A percentile compares a stretch with the other conserved stretches of the same genome.
phyloP scores from a whole-genome alignment of 2,888 invertebrate genomes.

The Hemicrepidius hirtus region DNA sequence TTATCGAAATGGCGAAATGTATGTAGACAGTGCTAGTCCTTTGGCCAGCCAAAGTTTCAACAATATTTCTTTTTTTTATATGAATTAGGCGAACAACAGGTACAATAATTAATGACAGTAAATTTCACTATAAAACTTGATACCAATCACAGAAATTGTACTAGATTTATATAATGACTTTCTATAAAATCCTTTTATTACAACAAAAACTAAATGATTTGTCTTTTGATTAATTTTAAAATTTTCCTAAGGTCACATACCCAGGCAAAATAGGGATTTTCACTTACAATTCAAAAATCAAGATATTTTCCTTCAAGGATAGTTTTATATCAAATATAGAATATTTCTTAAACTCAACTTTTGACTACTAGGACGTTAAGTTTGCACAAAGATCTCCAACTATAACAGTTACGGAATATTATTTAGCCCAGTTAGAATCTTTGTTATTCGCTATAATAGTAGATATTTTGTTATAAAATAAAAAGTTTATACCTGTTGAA shows the following conservation, averaged over 20 bases:
- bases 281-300: not conserved
- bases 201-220: conserved; percentile 7
- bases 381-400: conserved; percentile 16
- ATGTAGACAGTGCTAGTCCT: conserved; percentile 28
- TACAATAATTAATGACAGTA: conserved; percentile 38
- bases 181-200: conserved; percentile 7
- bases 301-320: not conserved
- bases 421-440: not conserved
- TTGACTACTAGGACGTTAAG: conserved; percentile 27
- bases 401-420: not conserved
- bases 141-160: conserved; percentile 47
- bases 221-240: conserved; percentile 1
- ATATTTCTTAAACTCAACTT: not conserved
- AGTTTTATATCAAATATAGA: conserved; percentile 25
- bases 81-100: conserved; percentile 45
- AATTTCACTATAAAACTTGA: conserved; percentile 44
- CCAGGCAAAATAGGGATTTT: not conserved
- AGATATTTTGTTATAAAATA: not conserved
- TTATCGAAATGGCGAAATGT: conserved; percentile 22
- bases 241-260: not conserved
- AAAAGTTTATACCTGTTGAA: conserved; percentile 13
- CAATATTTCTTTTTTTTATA: conserved; percentile 37
- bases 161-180: conserved; percentile 15
- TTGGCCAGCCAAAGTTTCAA: conserved; percentile 50
- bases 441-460: not conserved